A percentile compares a stretch with the other conserved stretches of the same genome.
Evolutionary conservation across 2,888 invertebrate genomes (phyloP).

Genomic region (Galeopsomyia nigrocyanea): DNA sequence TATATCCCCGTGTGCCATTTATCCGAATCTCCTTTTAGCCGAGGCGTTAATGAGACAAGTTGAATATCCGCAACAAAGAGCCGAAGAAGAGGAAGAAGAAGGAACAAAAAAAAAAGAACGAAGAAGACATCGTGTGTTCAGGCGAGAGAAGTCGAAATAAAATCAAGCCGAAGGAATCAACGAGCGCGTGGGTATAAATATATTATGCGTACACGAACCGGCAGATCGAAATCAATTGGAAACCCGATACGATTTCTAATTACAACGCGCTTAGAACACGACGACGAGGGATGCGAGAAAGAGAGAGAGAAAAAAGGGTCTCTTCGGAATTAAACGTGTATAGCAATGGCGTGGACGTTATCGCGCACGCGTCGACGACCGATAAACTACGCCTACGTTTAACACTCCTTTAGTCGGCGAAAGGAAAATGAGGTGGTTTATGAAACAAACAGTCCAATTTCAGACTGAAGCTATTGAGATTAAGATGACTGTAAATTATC

Average conservation of each 20-base stretch:
- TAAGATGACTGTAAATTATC: too few relatives aligned
- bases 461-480: too few relatives aligned
- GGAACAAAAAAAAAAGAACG: neutral
- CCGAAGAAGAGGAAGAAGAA: neutral
- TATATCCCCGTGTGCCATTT: neutral
- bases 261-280: slow-evolving; percentile 41
- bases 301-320: slow-evolving; percentile 3
- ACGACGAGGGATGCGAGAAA: neutral
- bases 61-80: slow-evolving; percentile 13
- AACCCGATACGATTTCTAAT: slow-evolving; percentile 48
- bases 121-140: neutral
- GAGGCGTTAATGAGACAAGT: slow-evolving; percentile 43
- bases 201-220: neutral
- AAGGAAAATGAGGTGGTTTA: neutral
- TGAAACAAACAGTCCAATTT: too few relatives aligned
- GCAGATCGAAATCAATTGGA: slow-evolving; percentile 46
- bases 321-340: slow-evolving; percentile 1
- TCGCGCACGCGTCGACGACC: slow-evolving; percentile 5
- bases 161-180: slow-evolving; percentile 12
- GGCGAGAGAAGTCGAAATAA: slow-evolving; percentile 29
- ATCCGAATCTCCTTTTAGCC: slow-evolving; percentile 9
- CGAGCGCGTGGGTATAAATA: neutral
- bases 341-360: slow-evolving; percentile 23
- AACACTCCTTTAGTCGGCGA: neutral
- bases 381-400: slow-evolving; percentile 23